Evolutionary conservation across 2,113 vertebrate genomes (phyloP).

Genomic region (Leucopsar rothschildi): DNA sequence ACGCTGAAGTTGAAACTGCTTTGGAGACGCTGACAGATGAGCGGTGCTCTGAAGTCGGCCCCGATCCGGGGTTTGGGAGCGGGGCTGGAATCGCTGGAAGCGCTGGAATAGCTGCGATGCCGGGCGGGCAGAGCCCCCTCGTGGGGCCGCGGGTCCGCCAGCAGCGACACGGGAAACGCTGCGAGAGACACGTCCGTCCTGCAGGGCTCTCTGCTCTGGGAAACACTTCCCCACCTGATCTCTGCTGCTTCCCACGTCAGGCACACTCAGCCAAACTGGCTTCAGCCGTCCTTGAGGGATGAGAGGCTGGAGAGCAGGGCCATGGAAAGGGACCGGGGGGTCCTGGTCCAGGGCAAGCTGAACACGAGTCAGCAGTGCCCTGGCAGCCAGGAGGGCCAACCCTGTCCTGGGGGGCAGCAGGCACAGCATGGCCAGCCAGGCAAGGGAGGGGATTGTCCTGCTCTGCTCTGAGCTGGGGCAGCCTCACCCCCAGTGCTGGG

Average conservation of each 20-base stretch:
- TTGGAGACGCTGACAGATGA: fast-evolving
- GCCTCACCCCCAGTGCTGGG: not conserved
- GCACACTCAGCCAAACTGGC: too few relatives aligned
- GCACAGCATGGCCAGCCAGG: not conserved
- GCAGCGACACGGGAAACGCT: not conserved
- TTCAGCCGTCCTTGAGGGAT: not conserved
- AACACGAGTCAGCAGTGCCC: fast-evolving
- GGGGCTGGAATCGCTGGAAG: not conserved
- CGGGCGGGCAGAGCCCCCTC: not conserved
- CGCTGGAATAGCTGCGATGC: not conserved
- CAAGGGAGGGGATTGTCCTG: not conserved
- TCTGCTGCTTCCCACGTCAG: not conserved
- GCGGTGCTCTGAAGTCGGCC: not conserved
- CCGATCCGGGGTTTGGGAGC: fast-evolving
- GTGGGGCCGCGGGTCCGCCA: not conserved
- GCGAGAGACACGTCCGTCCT: not conserved
- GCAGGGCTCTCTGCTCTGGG: not conserved
- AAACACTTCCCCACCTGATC: not conserved
- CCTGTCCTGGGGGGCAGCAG: not conserved
- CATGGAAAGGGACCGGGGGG: fast-evolving
- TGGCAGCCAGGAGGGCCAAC: not conserved
- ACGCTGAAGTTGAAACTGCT: not conserved
- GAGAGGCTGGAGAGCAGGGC: not conserved
- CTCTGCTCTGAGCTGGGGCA: fast-evolving
- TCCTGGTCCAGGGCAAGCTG: fast-evolving